Conservation (phyloP, 2,797 vertebrate species). For the Lemur catta region DNA sequence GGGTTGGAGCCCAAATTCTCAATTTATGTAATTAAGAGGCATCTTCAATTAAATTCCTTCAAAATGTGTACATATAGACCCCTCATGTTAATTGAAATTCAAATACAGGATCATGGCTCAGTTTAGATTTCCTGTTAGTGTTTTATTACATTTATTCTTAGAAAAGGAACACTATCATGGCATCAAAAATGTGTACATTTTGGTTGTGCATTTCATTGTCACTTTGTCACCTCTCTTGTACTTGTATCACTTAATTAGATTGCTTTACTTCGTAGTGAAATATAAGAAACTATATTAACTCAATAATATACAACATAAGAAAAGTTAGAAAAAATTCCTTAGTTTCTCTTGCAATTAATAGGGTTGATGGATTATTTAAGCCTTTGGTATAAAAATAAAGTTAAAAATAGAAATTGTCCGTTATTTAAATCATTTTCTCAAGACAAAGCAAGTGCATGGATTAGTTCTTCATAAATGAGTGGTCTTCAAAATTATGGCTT, state of each 20-base stretch:
- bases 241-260: neutral
- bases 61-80: neutral
- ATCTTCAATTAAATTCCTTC: neutral
- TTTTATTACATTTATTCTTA: neutral
- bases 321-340: neutral
- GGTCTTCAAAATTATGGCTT: neutral
- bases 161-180: neutral
- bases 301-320: neutral
- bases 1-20: neutral
- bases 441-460: neutral
- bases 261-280: neutral
- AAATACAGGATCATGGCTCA: neutral
- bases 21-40: neutral
- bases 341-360: neutral
- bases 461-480: neutral
- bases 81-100: constrained; percentile 9
- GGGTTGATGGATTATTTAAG: neutral
- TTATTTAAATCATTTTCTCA: constrained; percentile 25
- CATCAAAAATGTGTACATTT: neutral
- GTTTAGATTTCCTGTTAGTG: neutral
- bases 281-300: neutral
- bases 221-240: neutral
- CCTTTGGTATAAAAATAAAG: neutral
- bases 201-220: neutral
- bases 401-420: neutral